Evolutionary conservation across 2,113 vertebrate genomes (phyloP).

Genomic region (Hepsetus odoe): DNA sequence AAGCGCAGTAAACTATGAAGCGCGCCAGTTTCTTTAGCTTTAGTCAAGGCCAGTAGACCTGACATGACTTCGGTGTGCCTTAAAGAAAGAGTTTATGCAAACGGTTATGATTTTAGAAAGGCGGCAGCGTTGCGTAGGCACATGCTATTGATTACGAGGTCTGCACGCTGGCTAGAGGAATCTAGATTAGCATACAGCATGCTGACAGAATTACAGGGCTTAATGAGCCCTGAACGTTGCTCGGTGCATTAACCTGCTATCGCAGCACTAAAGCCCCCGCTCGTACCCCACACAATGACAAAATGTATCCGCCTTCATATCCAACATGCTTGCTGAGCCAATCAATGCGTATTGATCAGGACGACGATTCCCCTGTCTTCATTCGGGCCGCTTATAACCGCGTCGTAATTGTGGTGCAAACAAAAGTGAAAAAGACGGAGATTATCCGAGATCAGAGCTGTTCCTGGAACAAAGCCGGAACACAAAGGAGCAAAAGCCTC

Average conservation of each 20-base stretch:
- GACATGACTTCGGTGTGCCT: no score
- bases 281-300: constrained; percentile 34
- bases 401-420: constrained; percentile 24
- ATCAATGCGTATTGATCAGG: constrained; percentile 44
- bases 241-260: constrained; percentile 46
- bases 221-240: constrained; percentile 60
- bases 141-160: no score
- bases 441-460: constrained; percentile 15
- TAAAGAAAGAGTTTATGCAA: no score
- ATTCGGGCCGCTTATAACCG: constrained; percentile 13
- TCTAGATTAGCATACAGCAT: constrained; percentile 47
- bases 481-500: background rate
- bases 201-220: constrained; percentile 59
- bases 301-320: constrained; percentile 36
- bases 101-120: no score
- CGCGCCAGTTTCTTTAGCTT: no score
- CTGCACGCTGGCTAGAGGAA: constrained; percentile 27
- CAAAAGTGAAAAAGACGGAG: constrained; percentile 27
- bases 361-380: background rate
- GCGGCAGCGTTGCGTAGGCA: no score
- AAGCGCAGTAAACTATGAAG: no score
- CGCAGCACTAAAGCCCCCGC: constrained; percentile 38
- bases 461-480: background rate
- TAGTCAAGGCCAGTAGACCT: no score
- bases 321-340: background rate